Conservation (phyloP, 2,113 vertebrate genomes). For the Larimichthys polyactis region DNA sequence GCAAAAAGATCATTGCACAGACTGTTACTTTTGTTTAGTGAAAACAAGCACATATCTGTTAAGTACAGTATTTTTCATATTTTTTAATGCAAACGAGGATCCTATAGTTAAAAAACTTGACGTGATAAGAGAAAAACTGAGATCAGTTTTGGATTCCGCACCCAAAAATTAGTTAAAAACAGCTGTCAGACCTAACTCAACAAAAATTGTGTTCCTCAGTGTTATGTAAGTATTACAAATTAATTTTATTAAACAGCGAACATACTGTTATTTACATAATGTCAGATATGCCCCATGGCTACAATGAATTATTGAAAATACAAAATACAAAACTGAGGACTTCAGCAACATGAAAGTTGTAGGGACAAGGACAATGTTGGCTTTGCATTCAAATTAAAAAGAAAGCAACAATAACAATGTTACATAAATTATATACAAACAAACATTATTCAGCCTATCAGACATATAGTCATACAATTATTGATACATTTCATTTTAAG, state of each 20-base stretch:
- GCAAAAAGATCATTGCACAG: too few species aligned
- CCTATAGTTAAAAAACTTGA: too few species aligned
- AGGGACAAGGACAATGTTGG: neutral
- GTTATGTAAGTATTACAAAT: neutral
- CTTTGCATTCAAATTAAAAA: conserved; percentile 7
- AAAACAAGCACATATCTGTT: too few species aligned
- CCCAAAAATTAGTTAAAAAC: too few species aligned
- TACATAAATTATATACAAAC: conserved; percentile 23
- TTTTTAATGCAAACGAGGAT: too few species aligned
- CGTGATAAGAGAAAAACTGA: too few species aligned
- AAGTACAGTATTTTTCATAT: too few species aligned
- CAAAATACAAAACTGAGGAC: neutral
- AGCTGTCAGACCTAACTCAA: too few species aligned
- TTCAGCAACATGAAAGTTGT: neutral
- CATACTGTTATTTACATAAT: neutral
- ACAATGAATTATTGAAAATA: conserved; percentile 9
- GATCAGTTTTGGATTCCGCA: too few species aligned
- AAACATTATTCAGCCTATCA: neutral
- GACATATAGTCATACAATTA: neutral
- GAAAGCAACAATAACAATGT: neutral
- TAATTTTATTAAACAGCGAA: neutral
- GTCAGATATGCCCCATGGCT: neutral
- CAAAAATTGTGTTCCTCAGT: too few species aligned
- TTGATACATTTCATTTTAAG: conserved; percentile 43
- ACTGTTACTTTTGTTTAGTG: too few species aligned